phyloP scores from a whole-genome alignment of 2,888 invertebrate species.

The Bimastos eiseni region DNA sequence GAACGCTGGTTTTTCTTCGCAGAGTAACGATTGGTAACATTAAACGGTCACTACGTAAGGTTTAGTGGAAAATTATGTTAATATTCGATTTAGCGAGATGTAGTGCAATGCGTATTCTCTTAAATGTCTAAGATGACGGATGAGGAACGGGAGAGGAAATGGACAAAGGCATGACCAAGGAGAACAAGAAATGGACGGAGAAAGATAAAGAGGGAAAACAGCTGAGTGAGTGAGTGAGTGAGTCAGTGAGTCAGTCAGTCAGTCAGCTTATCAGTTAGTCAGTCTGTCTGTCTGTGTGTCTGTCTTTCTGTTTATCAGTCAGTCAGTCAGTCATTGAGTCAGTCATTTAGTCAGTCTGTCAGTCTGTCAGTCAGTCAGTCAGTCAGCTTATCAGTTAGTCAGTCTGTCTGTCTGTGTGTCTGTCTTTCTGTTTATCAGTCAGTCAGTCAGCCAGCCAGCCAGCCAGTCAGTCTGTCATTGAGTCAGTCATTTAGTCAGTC shows the following conservation, averaged over 20 bases:
- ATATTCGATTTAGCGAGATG: background rate
- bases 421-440: no score
- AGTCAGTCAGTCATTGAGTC: no score
- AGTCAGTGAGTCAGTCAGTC: background rate
- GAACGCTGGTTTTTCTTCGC: background rate
- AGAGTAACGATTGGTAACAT: background rate
- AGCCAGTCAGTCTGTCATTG: no score
- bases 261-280: no score
- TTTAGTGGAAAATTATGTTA: background rate
- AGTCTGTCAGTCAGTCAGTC: no score
- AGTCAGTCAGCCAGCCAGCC: no score
- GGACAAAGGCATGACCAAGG: background rate
- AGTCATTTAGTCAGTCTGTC: no score
- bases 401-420: no score
- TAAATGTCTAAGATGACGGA: background rate
- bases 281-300: no score
- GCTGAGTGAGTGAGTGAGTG: background rate
- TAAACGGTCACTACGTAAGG: background rate
- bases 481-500: no score
- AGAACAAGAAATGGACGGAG: background rate
- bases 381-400: no score
- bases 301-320: no score
- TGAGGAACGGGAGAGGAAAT: background rate
- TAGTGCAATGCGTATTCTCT: background rate
- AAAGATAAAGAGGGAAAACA: background rate